These are phyloP conservation scores for Ophiodon elongatus DNA, from an alignment of 2,113 vertebrate species.

Conservation along the genomic window DNA sequence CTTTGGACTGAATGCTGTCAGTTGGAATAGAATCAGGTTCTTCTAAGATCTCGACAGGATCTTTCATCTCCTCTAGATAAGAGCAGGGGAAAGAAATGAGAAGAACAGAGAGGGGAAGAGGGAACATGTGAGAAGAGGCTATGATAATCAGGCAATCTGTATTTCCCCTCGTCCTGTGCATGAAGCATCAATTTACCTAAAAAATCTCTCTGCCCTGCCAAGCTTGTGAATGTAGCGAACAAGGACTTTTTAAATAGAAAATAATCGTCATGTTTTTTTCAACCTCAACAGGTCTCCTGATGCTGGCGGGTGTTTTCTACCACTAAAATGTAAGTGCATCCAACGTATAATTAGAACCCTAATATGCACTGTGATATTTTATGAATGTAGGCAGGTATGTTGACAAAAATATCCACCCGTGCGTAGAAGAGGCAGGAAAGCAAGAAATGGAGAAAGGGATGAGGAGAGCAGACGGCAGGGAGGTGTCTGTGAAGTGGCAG, in stretches of 20 bases:
- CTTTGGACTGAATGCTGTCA: conserved; percentile 84
- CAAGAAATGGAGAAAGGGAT: conserved; percentile 9
- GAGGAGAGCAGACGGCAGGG: background rate
- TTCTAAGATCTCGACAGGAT: conserved; percentile 70
- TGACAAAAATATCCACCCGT: conserved; percentile 14
- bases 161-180: conserved; percentile 18
- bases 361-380: conserved; percentile 32
- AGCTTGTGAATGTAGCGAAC: conserved; percentile 5
- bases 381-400: conserved; percentile 27
- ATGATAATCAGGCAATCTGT: conserved; percentile 36
- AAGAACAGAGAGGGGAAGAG: conserved; percentile 1
- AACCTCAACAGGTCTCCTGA: conserved; percentile 12
- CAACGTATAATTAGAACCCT: conserved; percentile 12
- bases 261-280: conserved; percentile 2
- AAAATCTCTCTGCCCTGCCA: conserved; percentile 18
- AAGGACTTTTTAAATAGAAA: background rate
- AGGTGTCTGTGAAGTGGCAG: conserved; percentile 11
- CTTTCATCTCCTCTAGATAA: conserved; percentile 74
- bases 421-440: background rate
- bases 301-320: background rate
- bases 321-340: conserved; percentile 2
- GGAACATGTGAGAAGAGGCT: conserved; percentile 2
- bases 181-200: conserved; percentile 36
- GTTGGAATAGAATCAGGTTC: conserved; percentile 72
- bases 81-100: conserved; percentile 18